phyloP scores from a whole-genome alignment of 1,140 invertebrate species.

The Scaptomyza pallida region DNA sequence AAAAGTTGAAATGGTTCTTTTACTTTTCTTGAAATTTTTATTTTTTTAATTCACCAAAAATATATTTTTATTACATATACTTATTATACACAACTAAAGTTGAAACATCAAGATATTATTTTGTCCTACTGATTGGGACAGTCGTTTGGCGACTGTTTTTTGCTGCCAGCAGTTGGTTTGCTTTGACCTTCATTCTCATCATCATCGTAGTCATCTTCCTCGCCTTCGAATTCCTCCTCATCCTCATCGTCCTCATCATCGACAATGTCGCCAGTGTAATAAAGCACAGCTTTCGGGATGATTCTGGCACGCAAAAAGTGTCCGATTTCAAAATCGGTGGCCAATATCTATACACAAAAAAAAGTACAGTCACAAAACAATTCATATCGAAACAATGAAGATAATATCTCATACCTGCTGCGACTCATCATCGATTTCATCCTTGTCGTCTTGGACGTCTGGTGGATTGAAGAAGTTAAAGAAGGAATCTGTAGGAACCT shows the following conservation, averaged over 20 bases:
- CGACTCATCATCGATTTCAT: slow-evolving; percentile 89
- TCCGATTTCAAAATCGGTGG: slow-evolving; percentile 98
- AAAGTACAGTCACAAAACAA: too few species aligned
- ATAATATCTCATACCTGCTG: slow-evolving; percentile 80
- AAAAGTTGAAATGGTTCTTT: background rate
- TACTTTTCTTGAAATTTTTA: slow-evolving; percentile 44
- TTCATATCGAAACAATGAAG: background rate
- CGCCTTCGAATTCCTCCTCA: slow-evolving; percentile 80
- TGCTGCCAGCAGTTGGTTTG: slow-evolving; percentile 54
- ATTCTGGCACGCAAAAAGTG: slow-evolving; percentile 97
- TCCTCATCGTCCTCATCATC: slow-evolving; percentile 91
- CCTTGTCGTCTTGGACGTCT: slow-evolving; percentile 87
- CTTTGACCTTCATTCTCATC: slow-evolving; percentile 47
- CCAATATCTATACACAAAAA: slow-evolving; percentile 87
- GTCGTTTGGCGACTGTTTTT: slow-evolving; percentile 77
- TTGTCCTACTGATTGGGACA: slow-evolving; percentile 76
- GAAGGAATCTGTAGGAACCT: slow-evolving; percentile 97
- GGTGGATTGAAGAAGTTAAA: slow-evolving; percentile 99
- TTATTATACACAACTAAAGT: slow-evolving; percentile 49
- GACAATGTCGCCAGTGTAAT: slow-evolving; percentile 94
- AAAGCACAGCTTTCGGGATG: slow-evolving; percentile 96
- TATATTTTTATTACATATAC: slow-evolving; percentile 77
- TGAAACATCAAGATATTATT: slow-evolving; percentile 26
- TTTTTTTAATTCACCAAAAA: slow-evolving; percentile 77
- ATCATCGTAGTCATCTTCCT: slow-evolving; percentile 75